Base-by-base conservation (phyloP, 2,797 vertebrate genomes). In the Carduelis carduelis region DNA sequence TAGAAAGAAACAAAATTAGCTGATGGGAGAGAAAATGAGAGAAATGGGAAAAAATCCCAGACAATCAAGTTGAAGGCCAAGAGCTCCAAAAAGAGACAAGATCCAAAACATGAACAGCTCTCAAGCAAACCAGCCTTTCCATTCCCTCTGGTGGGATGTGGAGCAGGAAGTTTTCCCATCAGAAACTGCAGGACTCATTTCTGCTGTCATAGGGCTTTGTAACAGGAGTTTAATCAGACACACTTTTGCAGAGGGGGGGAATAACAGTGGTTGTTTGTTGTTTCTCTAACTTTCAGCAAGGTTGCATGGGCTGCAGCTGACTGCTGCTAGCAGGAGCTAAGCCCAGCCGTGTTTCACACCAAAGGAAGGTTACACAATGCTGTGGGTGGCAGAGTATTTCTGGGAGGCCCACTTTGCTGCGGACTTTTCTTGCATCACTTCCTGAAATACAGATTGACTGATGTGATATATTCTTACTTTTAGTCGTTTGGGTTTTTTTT, bases 381-480 rank as follows among this genome's bases (percentile, higher is more conserved):
- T 95, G 89, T 88, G 91, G 91, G 89, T 90, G 91, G 63, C 85
- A 88, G 78, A 89, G 79, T 80, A 61, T 87, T 95, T 94, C 69
- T 82, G 77, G 24, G 80, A 79, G 93, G 89, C 88, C 61, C 77
- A 14, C 43, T 83, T 70, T 0, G 4, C 69, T 86, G 61, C 0
- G 0, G 82, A 47, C 87, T 83, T 63, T 44, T 28, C 56, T 93
- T 93, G 85, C 93, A 84, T 79, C 89, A 93, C 95, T 95, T 97
- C 96, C 94, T 91, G 87, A 94, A 90, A 94, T 86, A 76, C 43
- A 83, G 85, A 82, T 77, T 87, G 55, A 64, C 84, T 86, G 78
- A 46, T 82, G 57, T 52, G 93, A 88, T 86, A 77, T 55, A 72
- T 77, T 77, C 63, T 71, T 81, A 68, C 84, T 89, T 90, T 82